phyloP scores from a whole-genome alignment of 2,888 invertebrate genomes.

The Cerastis rubricosa region DNA sequence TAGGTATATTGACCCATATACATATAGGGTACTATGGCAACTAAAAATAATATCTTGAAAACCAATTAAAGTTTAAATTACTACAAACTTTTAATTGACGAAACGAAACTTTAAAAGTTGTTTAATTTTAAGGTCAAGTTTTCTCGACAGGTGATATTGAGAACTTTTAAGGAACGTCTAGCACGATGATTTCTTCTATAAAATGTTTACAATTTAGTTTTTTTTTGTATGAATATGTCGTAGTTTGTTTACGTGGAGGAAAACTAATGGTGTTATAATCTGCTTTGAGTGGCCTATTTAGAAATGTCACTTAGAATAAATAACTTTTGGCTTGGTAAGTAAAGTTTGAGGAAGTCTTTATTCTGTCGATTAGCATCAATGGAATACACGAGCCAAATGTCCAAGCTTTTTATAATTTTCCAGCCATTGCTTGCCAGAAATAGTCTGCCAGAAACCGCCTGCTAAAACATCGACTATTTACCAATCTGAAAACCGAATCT shows the following conservation, averaged over 20 bases:
- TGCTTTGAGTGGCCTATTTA: slow-evolving; percentile 1
- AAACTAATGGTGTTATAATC: neutral
- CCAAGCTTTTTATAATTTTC: slow-evolving; percentile 22
- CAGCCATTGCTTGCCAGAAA: slow-evolving; percentile 15
- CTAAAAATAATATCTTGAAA: slow-evolving; percentile 38
- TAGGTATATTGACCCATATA: neutral
- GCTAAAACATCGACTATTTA: slow-evolving; percentile 31
- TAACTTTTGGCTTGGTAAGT: neutral
- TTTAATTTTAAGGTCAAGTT: slow-evolving; percentile 55
- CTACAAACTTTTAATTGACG: slow-evolving; percentile 65
- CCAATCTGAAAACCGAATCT: slow-evolving; percentile 30
- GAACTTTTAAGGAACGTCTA: slow-evolving; percentile 10
- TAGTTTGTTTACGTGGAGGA: neutral
- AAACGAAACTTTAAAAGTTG: slow-evolving; percentile 65
- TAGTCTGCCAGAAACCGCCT: slow-evolving; percentile 16
- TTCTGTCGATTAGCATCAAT: neutral
- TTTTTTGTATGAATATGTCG: neutral
- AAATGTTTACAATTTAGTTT: neutral
- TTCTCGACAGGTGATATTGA: slow-evolving; percentile 47
- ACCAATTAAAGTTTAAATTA: slow-evolving; percentile 57
- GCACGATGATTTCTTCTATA: neutral
- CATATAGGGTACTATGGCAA: slow-evolving; percentile 8
- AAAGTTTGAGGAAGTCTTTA: neutral
- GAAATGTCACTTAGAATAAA: neutral
- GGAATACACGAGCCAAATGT: slow-evolving; percentile 10